Conservation (phyloP, 2,113 vertebrate species). For the Hydrochoerus hydrochaeris region DNA sequence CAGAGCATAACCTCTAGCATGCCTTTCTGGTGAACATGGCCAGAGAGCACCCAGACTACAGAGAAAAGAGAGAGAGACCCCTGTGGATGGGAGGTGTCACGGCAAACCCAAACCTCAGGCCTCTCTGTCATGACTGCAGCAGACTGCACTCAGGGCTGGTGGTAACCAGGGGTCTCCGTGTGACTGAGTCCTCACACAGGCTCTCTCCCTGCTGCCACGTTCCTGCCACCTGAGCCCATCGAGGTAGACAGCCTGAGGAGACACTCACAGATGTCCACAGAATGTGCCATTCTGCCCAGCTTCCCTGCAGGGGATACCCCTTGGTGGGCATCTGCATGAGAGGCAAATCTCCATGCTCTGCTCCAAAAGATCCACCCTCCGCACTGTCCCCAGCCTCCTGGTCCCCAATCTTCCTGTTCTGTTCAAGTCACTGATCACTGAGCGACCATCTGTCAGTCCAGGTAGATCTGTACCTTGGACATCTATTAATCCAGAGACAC, state of each 20-base stretch:
- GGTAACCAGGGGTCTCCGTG: background rate
- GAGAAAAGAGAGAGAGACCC: background rate
- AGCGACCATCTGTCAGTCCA: background rate
- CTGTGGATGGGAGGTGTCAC: background rate
- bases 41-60: background rate
- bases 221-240: background rate
- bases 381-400: background rate
- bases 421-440: background rate
- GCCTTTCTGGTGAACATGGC: background rate
- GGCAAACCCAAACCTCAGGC: background rate
- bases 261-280: too few species aligned
- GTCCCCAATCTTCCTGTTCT: background rate
- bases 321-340: background rate
- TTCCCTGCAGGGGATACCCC: background rate
- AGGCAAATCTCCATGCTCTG: background rate
- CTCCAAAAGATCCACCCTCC: background rate
- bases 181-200: background rate
- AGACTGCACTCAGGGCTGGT: background rate
- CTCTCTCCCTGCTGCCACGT: background rate
- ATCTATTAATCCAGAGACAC: background rate
- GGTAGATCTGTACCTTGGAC: background rate
- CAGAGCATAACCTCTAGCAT: rapidly evolving
- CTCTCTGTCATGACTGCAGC: too few species aligned
- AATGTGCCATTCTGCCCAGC: background rate
- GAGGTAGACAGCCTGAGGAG: background rate